Evolutionary conservation across 1,140 invertebrate species (phyloP), one percentile per base, ranked within the genome.

Genomic region (Drosophila novamexicana): DNA sequence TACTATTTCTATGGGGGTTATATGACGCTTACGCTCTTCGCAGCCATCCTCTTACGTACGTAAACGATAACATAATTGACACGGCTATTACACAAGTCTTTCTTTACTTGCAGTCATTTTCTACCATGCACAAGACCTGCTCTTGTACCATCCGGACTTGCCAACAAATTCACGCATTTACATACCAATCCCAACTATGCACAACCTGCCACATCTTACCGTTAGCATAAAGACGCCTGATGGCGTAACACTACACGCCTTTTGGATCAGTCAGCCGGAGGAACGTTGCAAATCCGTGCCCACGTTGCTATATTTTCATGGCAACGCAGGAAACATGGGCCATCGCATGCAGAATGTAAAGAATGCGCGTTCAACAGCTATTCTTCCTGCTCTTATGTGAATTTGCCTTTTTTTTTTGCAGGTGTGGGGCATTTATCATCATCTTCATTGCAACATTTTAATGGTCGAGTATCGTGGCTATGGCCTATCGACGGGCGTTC

Each of bases 271-370:
- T 86, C 97, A 98, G 92, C 93, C 95, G 7, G 94, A 94, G 58
- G 94, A 95, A 44, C 94, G 94, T 69, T 94, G 94, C 62, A 94
- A 94, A 69, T 92, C 93, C 44, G 94, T 94, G 52, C 96, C 97
- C 1, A 98, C 97, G 1, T 93, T 99, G 76, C 93, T 99, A 14
- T 98, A 97, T 93, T 95, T 99, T 54, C 98, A 99, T 94, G 98
- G 98, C 7, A 99, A 99, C 95, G 98, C 98, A 67, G 98, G 98
- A 14, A 99, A 99, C 92, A 97, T 99, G 94, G 98, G 98, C 0
- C 97, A 98, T 91, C 95, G 96, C 71, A 93, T 98, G 65, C 94
- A 95, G 73, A 97, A 97, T 93, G 95, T 86, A 47, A 62, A 54
- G 36, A 7, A 12, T 47, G 1, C 0, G 1, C 29, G 32, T 22